Conservation (phyloP, 2,113 vertebrate genomes). For the Hyperopisus bebe region DNA sequence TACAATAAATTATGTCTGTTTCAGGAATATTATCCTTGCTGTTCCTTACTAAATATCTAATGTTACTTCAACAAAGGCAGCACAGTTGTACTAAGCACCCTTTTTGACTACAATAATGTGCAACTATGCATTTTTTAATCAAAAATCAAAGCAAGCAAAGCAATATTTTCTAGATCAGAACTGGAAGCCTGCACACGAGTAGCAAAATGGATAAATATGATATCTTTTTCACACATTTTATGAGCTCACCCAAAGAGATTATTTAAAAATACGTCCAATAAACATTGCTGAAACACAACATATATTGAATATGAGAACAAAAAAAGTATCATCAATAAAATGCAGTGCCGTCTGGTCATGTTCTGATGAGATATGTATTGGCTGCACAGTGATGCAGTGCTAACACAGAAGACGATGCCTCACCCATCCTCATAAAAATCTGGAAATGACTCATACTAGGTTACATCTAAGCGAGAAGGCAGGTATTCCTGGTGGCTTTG, state of each 20-base stretch:
- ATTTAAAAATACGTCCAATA: conserved; percentile 32
- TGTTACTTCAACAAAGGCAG: conserved; percentile 56
- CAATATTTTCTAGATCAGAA: not conserved
- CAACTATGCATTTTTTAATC: not conserved
- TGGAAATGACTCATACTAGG: conserved; percentile 52
- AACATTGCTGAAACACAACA: conserved; percentile 28
- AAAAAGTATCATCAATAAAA: not conserved
- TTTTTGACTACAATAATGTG: not conserved
- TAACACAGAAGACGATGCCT: conserved; percentile 39
- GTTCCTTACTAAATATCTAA: conserved; percentile 48
- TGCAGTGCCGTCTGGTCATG: conserved; percentile 5
- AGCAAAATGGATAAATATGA: not conserved
- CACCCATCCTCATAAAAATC: conserved; percentile 58
- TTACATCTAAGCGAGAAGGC: conserved; percentile 54
- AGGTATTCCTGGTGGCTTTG: conserved; percentile 30
- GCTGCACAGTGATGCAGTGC: conserved; percentile 14
- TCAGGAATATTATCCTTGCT: conserved; percentile 37
- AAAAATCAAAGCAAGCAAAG: not conserved
- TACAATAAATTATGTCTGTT: conserved; percentile 39
- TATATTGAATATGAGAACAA: not conserved
- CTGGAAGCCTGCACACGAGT: not conserved
- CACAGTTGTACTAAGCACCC: conserved; percentile 32
- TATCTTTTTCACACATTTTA: not conserved
- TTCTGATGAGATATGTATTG: conserved; percentile 24
- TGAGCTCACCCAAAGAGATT: conserved; percentile 25